Evolutionary conservation across 2,113 vertebrate species (phyloP).

Genomic region (Bothrops jararaca): DNA sequence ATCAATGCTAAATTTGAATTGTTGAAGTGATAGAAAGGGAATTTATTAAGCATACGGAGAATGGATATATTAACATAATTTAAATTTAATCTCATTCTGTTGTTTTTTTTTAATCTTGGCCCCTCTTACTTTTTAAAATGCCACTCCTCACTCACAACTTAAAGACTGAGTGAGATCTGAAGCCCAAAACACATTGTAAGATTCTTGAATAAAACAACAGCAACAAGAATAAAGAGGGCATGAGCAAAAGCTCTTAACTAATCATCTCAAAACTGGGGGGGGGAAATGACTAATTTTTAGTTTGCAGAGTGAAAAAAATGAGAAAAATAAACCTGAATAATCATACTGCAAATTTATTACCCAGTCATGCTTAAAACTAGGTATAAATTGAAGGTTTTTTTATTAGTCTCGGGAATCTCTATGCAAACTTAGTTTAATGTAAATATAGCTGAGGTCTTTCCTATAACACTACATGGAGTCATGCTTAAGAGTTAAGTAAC

Average conservation of each 20-base stretch:
- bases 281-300: not conserved
- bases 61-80: not conserved
- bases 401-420: not conserved
- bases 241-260: not conserved
- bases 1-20: not conserved
- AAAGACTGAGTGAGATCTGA: not conserved
- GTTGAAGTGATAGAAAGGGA: not conserved
- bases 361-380: not conserved
- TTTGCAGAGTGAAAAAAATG: not conserved
- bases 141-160: not conserved
- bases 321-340: not conserved
- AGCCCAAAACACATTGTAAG: not conserved
- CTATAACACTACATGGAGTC: not conserved
- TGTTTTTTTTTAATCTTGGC: not conserved
- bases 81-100: not conserved
- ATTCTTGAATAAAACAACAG: not conserved
- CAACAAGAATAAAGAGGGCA: not conserved
- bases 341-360: not conserved
- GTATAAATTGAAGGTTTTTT: not conserved
- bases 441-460: not conserved
- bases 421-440: not conserved
- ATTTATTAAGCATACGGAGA: not conserved
- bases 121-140: not conserved
- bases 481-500: conserved; percentile 40
- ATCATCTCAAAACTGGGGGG: not conserved